Base-by-base conservation (phyloP, 2,797 vertebrate species). In the Gymnoscopelus microlampas region DNA sequence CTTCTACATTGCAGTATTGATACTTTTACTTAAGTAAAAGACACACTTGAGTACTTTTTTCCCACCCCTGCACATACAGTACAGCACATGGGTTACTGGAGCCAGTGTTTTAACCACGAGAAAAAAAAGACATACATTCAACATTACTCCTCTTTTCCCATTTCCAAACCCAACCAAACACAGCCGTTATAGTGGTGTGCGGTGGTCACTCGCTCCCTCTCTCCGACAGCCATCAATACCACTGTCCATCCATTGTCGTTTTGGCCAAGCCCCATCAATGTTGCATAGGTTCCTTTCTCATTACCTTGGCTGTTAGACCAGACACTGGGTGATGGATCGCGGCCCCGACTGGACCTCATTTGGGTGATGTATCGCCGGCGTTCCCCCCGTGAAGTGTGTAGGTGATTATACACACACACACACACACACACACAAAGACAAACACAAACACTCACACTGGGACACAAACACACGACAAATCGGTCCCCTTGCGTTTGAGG, bases 331-430 rank as follows among this genome's bases (percentile, higher is more conserved):
- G 89, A 94, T 88, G 89, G 89, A 93, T 93, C 92, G 77, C 75
- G 89, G 83, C 85, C 87, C 73, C 76, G 69, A 87, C 90, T 79
- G 85, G 88, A 89, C 84, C 91, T 92, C 92, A 93, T 93, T 93
- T 94, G 88, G 86, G 89, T 94, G 92, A 94, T 93, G 84, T 90
- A 94, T 91, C 85, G 77, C 87, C 74, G 56, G 76, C 35, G 87
- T 87, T 92, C 81, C 87, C 74, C 60, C 70, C 54, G 85, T 83
- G 86, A 92, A 91, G 90, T 91, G 90, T 91, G 91, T 62, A 89
- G 85, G 90, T 92, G 88, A 93, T 93, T 89, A 90, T 84, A 86
- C 75, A 68, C 66, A 39, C 83, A 82, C 87, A 91, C 77, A 89
- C 35, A 86, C 75, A 68, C 66, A 39, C 83, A 83, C 87, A 91